A percentile compares a stretch with the other conserved stretches of the same genome.
Evolutionary conservation across 2,888 invertebrate genomes (phyloP).

Genomic region (Scaptomyza parva): DNA sequence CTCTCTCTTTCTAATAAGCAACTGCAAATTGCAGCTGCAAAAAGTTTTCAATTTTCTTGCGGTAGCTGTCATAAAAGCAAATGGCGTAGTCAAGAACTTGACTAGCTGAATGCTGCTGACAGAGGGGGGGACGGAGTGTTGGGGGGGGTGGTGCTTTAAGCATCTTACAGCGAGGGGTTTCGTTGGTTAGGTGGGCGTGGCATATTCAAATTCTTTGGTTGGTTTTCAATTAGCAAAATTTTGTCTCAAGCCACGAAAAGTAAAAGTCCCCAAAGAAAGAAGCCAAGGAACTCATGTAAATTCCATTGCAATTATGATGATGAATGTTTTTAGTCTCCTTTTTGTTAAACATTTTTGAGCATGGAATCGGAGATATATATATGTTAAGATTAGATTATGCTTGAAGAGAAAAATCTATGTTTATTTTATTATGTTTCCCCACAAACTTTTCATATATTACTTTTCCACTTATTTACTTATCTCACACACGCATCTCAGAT

Average conservation of each 20-base stretch:
- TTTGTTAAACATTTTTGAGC: too few relatives aligned
- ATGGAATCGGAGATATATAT: too few relatives aligned
- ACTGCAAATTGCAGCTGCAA: constrained; percentile 66
- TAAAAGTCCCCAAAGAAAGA: constrained; percentile 19
- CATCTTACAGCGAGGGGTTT: not conserved
- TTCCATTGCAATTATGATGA: constrained; percentile 10
- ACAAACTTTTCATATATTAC: not conserved
- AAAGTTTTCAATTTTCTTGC: constrained; percentile 56
- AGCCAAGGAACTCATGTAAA: constrained; percentile 13
- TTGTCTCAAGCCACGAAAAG: constrained; percentile 29
- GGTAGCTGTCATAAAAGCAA: constrained; percentile 59
- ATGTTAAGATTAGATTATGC: too few relatives aligned
- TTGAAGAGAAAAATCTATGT: too few relatives aligned
- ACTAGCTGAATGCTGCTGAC: too few relatives aligned
- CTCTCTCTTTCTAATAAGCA: constrained; percentile 12
- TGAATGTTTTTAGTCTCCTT: too few relatives aligned
- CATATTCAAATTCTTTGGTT: constrained; percentile 37
- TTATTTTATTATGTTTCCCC: too few relatives aligned
- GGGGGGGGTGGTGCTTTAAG: not conserved
- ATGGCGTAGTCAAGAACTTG: constrained; percentile 31
- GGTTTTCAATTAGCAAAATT: constrained; percentile 58
- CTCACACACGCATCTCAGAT: not conserved
- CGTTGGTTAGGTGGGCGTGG: too few relatives aligned
- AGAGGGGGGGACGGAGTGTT: not conserved
- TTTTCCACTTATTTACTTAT: not conserved